phyloP scores from a whole-genome alignment of 2,888 invertebrate genomes.

The Drosophila atripex region DNA sequence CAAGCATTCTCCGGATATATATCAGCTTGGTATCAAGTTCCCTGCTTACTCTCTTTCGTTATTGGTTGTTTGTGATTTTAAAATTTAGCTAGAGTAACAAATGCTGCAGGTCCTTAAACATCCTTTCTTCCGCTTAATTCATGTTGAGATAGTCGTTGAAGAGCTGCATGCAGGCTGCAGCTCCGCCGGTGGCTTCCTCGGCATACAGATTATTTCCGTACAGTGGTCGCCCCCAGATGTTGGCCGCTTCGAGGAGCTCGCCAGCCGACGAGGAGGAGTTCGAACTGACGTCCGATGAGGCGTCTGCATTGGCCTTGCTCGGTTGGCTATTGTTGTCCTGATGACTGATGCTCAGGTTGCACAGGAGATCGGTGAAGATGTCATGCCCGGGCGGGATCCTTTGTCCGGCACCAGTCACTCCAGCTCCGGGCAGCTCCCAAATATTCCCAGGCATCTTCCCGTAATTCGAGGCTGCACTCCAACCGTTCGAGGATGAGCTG shows the following conservation, averaged over 20 bases:
- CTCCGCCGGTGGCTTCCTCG: slow-evolving; percentile 57
- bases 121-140: slow-evolving; percentile 83
- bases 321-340: slow-evolving; percentile 45
- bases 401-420: slow-evolving; percentile 51
- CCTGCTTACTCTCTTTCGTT: slow-evolving; percentile 16
- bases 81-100: slow-evolving; percentile 65
- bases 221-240: slow-evolving; percentile 67
- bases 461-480: slow-evolving; percentile 55
- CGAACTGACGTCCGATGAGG: slow-evolving; percentile 73
- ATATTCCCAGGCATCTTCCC: slow-evolving; percentile 76
- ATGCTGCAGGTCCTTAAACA: slow-evolving; percentile 16
- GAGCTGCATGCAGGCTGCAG: slow-evolving; percentile 86
- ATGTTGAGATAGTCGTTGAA: slow-evolving; percentile 87
- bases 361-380: slow-evolving; percentile 83
- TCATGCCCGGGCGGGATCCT: slow-evolving; percentile 50
- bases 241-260: slow-evolving; percentile 61
- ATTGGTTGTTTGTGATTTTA: slow-evolving; percentile 31
- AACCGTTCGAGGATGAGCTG: slow-evolving; percentile 60
- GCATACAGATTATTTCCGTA: slow-evolving; percentile 39
- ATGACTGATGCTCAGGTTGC: slow-evolving; percentile 69
- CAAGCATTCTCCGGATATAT: slow-evolving; percentile 37
- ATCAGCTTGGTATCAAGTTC: neutral
- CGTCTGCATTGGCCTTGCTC: slow-evolving; percentile 47
- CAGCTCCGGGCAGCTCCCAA: slow-evolving; percentile 78
- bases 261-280: slow-evolving; percentile 72